Base-by-base conservation (phyloP, 92 coral and sea anemone species). In the Actinernus sp. region DNA sequence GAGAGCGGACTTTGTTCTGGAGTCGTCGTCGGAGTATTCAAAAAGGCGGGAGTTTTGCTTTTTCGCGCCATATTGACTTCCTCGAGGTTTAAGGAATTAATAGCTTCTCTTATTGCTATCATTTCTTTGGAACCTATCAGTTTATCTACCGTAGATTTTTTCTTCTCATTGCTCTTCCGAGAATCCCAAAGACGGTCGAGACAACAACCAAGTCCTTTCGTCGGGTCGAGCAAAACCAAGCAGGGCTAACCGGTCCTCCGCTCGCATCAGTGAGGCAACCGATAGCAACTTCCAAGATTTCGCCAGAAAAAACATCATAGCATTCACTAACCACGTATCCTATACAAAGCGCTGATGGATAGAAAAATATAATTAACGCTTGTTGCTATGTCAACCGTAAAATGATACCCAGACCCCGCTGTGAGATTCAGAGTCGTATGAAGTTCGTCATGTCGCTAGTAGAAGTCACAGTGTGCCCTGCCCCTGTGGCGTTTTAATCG, bases 11-110 rank as follows among this genome's bases (percentile, higher is more conserved):
- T n/a, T n/a, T n/a, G n/a, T n/a, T 55, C 61, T 55, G 61, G 61
- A 3, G 26, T 31, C 4, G 61, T 17, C 36, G 61, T 40, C 0
- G 61, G 61, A 14, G 41, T 11, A 26, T 12, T 28, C 61, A 14
- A 28, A 14, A 17, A 31, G 41, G 41, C 61, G 11, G 61, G 61
- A 55, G 36, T 23, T 29, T 31, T 3, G 36, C 33, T 55, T 29
- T 44, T 55, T 55, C 41, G 20, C 43, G 61, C 61, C 61, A 55
- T 13, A n/a, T n/a, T n/a, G n/a, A n/a, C 8, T 29, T 29, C 61
- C 14, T 29, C 25, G 41, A 55, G 31, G 14, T n/a, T 2, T 31
- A 1, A 27, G 27, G 24, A 30, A 30, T 31, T 55, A 5, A 55
- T 30, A 13, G 37, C 1, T 24, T 55, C 61, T 30, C 19, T 26